Conservation (phyloP, 2,113 vertebrate genomes). For the Podarcis muralis region DNA sequence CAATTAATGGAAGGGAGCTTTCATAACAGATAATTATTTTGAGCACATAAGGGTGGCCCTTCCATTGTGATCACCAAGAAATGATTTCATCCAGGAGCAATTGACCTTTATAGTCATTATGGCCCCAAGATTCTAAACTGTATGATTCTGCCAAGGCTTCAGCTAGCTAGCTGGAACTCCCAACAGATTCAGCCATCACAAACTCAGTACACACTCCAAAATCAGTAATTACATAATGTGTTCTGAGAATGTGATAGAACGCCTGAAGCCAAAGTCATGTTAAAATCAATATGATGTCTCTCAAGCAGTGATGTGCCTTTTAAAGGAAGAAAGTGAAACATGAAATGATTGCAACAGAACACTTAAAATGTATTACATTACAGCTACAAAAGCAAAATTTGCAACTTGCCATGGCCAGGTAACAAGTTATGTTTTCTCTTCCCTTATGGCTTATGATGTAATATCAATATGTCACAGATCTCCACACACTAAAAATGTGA, state of each 20-base stretch:
- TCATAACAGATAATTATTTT: background rate
- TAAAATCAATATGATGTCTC: conserved; percentile 46
- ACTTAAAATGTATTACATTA: background rate
- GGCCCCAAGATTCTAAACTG: background rate
- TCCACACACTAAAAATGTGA: background rate
- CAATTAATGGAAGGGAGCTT: background rate
- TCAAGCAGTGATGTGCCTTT: conserved; percentile 39
- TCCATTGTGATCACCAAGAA: background rate
- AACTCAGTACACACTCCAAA: conserved; percentile 29
- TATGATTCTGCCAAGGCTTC: background rate
- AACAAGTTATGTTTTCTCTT: conserved; percentile 6
- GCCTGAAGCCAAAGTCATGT: conserved; percentile 40
- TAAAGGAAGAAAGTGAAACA: background rate
- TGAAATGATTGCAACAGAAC: background rate
- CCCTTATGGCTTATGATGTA: background rate
- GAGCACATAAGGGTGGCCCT: background rate
- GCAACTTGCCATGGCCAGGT: background rate
- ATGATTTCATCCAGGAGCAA: background rate
- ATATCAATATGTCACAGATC: background rate
- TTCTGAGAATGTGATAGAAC: conserved; percentile 45
- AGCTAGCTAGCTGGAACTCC: conserved; percentile 5
- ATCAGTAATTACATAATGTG: conserved; percentile 55
- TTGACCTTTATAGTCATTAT: background rate
- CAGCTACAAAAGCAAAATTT: background rate
- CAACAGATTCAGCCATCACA: conserved; percentile 34